These are phyloP conservation scores for Clarias macrocephalus DNA, from an alignment of 2,113 vertebrate species.

Conservation along the genomic window DNA sequence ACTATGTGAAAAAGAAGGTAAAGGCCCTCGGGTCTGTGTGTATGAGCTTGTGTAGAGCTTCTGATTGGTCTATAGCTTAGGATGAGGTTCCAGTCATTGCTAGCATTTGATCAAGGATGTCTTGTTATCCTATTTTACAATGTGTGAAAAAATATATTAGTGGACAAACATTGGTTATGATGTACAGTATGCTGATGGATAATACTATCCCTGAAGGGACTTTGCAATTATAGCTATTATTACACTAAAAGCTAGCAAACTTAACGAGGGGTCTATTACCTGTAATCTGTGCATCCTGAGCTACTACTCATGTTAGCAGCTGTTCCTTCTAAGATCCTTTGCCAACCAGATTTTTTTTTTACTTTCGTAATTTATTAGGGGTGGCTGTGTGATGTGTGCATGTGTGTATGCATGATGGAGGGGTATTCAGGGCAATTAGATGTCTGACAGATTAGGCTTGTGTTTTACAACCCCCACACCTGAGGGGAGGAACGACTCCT, in stretches of 20 bases:
- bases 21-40: constrained; percentile 41
- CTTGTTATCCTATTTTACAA: neutral
- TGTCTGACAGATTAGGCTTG: constrained; percentile 58
- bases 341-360: neutral
- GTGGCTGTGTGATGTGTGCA: constrained; percentile 25
- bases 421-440: constrained; percentile 68
- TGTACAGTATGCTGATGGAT: neutral
- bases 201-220: neutral
- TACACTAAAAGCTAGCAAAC: neutral
- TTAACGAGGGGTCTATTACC: neutral
- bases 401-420: constrained; percentile 17
- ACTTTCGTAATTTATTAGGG: constrained; percentile 34
- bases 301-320: neutral
- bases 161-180: neutral
- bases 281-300: neutral
- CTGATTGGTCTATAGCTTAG: constrained; percentile 28
- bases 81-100: neutral
- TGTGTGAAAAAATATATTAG: neutral
- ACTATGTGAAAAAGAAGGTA: constrained; percentile 79
- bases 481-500: constrained; percentile 52
- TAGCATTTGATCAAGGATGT: neutral
- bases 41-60: neutral
- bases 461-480: constrained; percentile 67
- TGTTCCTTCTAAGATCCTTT: neutral
- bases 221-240: neutral